Conservation (phyloP, 1,140 invertebrate species). For the Orius insidiosus region DNA sequence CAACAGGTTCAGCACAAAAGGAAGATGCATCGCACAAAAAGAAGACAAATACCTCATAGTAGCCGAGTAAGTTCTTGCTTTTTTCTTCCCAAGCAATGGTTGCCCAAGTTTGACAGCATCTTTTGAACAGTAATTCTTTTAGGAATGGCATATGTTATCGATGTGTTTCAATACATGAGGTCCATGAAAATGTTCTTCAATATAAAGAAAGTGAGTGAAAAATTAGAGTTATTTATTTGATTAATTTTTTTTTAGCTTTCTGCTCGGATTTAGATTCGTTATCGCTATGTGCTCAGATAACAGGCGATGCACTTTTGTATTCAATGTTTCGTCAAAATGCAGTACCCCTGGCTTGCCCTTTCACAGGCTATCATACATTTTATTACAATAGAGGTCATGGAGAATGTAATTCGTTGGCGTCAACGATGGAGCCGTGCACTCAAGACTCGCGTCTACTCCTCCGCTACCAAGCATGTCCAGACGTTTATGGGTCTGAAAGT, state of each 20-base stretch:
- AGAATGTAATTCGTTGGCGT: slow-evolving; percentile 50
- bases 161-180: slow-evolving; percentile 42
- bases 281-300: slow-evolving; percentile 44
- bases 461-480: slow-evolving; percentile 45
- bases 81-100: too few relatives aligned
- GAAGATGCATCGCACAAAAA: slow-evolving; percentile 47
- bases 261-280: slow-evolving; percentile 33
- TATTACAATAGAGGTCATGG: slow-evolving; percentile 56
- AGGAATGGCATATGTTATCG: slow-evolving; percentile 35
- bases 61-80: slow-evolving; percentile 54
- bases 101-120: neutral
- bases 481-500: slow-evolving; percentile 45
- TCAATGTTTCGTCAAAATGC: slow-evolving; percentile 56
- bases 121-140: slow-evolving; percentile 16
- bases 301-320: slow-evolving; percentile 49
- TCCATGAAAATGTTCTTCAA: slow-evolving; percentile 45
- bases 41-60: slow-evolving; percentile 58
- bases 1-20: slow-evolving; percentile 53
- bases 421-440: slow-evolving; percentile 42
- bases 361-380: slow-evolving; percentile 59
- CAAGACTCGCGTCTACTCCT: slow-evolving; percentile 40
- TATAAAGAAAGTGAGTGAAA: slow-evolving; percentile 44
- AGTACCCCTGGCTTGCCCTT: slow-evolving; percentile 48
- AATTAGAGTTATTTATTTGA: neutral
- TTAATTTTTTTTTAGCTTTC: slow-evolving; percentile 30